A percentile compares a stretch with the other conserved stretches of the same genome.
phyloP scores from a whole-genome alignment of 2,113 vertebrate genomes.

The Oceanites oceanicus region DNA sequence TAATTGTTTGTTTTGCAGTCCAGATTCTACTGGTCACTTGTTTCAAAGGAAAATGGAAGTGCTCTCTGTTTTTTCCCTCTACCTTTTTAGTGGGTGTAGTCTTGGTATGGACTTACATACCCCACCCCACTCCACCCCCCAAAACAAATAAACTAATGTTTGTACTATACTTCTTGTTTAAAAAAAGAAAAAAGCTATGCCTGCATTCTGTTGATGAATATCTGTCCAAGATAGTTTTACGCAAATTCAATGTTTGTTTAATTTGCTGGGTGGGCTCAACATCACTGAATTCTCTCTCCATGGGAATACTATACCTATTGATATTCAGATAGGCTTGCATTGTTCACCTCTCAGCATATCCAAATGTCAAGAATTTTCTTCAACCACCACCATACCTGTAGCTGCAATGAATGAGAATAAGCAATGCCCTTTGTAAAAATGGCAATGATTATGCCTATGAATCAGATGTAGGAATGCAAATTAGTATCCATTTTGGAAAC shows the following conservation, averaged over 20 bases:
- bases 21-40: background rate
- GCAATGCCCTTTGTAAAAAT: background rate
- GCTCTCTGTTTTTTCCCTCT: background rate
- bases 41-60: background rate
- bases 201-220: background rate
- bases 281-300: background rate
- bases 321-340: background rate
- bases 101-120: background rate
- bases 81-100: background rate
- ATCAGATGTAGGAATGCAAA: background rate
- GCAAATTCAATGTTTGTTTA: constrained; percentile 20
- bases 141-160: background rate
- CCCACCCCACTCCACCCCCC: fast-evolving
- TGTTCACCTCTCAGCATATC: background rate
- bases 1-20: background rate
- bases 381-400: background rate
- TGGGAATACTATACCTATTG: background rate
- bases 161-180: background rate
- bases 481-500: background rate
- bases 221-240: constrained; percentile 25
- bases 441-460: background rate
- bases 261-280: constrained; percentile 21
- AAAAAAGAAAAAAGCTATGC: background rate
- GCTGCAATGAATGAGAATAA: background rate
- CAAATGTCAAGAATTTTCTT: background rate